Evolutionary conservation across 92 coral and sea anemone species (phyloP).

Genomic region (Porites evermanni): DNA sequence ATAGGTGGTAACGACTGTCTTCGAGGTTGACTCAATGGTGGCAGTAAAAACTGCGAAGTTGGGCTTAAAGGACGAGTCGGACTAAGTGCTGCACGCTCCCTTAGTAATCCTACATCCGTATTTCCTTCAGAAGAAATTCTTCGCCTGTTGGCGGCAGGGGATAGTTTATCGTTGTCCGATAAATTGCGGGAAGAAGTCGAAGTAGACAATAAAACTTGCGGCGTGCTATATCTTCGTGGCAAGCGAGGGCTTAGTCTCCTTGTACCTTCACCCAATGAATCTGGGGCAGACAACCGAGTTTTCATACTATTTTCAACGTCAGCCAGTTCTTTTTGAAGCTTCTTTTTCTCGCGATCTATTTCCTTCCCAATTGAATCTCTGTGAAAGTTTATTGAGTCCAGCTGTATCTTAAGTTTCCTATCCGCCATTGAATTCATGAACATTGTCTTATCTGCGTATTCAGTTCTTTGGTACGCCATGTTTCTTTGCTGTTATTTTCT

Average conservation of each 20-base stretch:
- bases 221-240: conserved; percentile 81
- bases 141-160: conserved; percentile 61
- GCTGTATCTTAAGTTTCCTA: conserved; percentile 79
- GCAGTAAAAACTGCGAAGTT: conserved; percentile 66
- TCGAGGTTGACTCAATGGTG: conserved; percentile 85
- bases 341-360: conserved; percentile 79
- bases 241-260: conserved; percentile 79
- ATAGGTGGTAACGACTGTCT: conserved; percentile 88
- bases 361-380: conserved; percentile 80
- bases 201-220: conserved; percentile 66
- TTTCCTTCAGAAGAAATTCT: conserved; percentile 67
- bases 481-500: conserved; percentile 4
- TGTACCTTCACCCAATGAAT: conserved; percentile 44
- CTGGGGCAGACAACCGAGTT: conserved; percentile 59
- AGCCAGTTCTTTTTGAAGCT: conserved; percentile 72
- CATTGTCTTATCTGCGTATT: conserved; percentile 88
- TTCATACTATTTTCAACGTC: conserved; percentile 72
- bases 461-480: conserved; percentile 91
- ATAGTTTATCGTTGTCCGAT: conserved; percentile 51
- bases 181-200: conserved; percentile 54
- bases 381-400: conserved; percentile 71
- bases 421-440: conserved; percentile 87
- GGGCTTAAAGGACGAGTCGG: conserved; percentile 65
- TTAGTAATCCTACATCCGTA: conserved; percentile 20
- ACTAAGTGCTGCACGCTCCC: conserved; percentile 17